Evolutionary conservation across 2,888 invertebrate genomes (phyloP).

Genomic region (Gibbula magus): DNA sequence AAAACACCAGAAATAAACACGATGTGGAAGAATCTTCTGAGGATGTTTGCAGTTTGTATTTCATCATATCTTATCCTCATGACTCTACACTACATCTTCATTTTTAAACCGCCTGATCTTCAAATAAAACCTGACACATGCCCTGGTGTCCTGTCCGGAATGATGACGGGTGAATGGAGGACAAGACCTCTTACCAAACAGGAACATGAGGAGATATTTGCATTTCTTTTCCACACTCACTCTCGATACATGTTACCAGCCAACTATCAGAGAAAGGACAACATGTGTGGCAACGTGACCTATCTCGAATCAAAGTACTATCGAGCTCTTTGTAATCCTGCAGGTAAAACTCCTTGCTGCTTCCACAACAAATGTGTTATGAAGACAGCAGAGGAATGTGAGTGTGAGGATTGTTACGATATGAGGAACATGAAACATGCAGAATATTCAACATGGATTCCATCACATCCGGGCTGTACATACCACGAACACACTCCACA

Average conservation of each 20-base stretch:
- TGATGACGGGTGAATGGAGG: neutral
- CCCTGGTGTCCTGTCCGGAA: neutral
- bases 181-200: neutral
- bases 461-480: constrained; percentile 18
- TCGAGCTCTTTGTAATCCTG: constrained; percentile 38
- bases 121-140: too few relatives aligned
- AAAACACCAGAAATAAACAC: too few relatives aligned
- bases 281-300: neutral
- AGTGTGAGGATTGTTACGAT: constrained; percentile 38
- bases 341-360: constrained; percentile 40
- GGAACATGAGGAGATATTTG: neutral
- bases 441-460: constrained; percentile 36
- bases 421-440: constrained; percentile 23
- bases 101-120: too few relatives aligned
- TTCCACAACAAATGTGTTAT: constrained; percentile 32
- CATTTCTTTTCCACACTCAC: neutral
- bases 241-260: neutral
- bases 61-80: too few relatives aligned
- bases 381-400: constrained; percentile 29
- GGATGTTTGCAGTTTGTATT: too few relatives aligned
- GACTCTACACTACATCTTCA: too few relatives aligned
- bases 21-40: too few relatives aligned
- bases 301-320: neutral
- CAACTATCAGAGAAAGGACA: constrained; percentile 1
- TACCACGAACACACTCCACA: neutral